Percentiles rank a stretch among this genome's conserved stretches.
These are phyloP conservation scores for Aerospiza tachiro DNA, from an alignment of 2,797 vertebrate genomes.

Conservation along the genomic window DNA sequence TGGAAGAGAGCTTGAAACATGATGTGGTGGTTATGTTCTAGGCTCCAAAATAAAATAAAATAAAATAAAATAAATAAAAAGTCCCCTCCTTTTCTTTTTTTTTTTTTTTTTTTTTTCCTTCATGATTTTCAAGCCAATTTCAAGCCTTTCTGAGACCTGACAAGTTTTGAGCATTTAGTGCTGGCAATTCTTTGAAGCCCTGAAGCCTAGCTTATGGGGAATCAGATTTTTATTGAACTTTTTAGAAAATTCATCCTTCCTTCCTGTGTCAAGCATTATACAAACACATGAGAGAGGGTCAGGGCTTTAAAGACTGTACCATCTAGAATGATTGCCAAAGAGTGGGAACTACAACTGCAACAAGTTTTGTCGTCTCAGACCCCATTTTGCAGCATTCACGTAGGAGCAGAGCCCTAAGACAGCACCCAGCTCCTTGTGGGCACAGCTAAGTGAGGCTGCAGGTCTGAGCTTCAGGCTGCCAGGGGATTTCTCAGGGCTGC, in stretches of 20 bases:
- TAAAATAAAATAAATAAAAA: background rate
- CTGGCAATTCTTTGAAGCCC: background rate
- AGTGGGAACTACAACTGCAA: background rate
- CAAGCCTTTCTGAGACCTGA: background rate
- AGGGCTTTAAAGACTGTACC: background rate
- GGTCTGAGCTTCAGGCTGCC: background rate
- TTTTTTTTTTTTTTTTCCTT: background rate
- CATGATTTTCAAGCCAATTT: background rate
- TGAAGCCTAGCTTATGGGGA: background rate
- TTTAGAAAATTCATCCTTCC: background rate
- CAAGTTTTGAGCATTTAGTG: background rate
- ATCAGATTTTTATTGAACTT: background rate
- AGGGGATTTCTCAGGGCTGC: background rate
- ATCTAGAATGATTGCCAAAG: background rate
- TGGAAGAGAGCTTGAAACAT: background rate
- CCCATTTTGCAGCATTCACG: fast-evolving
- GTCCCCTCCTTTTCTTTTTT: background rate
- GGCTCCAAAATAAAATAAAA: background rate
- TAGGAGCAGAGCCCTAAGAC: background rate
- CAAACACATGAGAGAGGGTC: background rate
- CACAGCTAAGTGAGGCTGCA: background rate
- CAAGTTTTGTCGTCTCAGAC: background rate
- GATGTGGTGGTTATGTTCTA: background rate
- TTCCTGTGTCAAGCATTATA: background rate
- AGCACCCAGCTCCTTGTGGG: background rate